Evolutionary conservation across 2,888 invertebrate genomes (phyloP), one percentile per base, ranked within the genome.

Genomic region (Hemicrepidius hirtus): DNA sequence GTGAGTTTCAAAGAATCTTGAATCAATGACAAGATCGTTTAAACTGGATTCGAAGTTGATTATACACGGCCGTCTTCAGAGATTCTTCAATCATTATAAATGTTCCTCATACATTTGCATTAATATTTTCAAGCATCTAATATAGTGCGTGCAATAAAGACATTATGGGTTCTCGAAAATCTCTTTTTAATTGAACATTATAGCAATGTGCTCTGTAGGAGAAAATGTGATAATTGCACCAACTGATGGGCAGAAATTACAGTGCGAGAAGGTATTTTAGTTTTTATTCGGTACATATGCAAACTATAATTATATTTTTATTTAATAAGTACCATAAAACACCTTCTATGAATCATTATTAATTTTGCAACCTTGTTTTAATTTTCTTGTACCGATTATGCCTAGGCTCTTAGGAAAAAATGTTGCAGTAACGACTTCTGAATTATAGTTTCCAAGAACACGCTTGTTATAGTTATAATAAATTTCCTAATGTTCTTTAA

Each of bases 141-240:
- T 70, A 57, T 49, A 50, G 68, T 72, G 69, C 78, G 78, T 78
- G 76, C 77, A 73, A 78, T 80, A 77, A 74, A 80, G 77, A 80
- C 76, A 78, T 80, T 78, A 77, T 57, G 60, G 71, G 68, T 64
- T 67, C 68, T 75, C 71, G 78, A 76, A 80, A 80, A 80, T 79
- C 77, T 72, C 75, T 73, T 79, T 79, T 77, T 80, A 80, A 80
- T 79, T 79, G 77, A 74, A 68, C 74, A 68, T 74, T 71, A 74
- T 74, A 74, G 68, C 73, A 57, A 68, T 24, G 57, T 35, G 63
- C 40, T 50, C 59, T 73, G 67, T 68, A 63, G 35, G 68, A 73
- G 76, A 75, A 69, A 76, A 78, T 71, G 75, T 67, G 76, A 78
- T 78, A 78, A 78, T 78, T 75, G 65, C 75, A 62, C 64, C 64